A percentile compares a stretch with the other conserved stretches of the same genome.
phyloP scores from a whole-genome alignment of 2,797 vertebrate genomes.

The Parauchenoglanis punctatus region DNA sequence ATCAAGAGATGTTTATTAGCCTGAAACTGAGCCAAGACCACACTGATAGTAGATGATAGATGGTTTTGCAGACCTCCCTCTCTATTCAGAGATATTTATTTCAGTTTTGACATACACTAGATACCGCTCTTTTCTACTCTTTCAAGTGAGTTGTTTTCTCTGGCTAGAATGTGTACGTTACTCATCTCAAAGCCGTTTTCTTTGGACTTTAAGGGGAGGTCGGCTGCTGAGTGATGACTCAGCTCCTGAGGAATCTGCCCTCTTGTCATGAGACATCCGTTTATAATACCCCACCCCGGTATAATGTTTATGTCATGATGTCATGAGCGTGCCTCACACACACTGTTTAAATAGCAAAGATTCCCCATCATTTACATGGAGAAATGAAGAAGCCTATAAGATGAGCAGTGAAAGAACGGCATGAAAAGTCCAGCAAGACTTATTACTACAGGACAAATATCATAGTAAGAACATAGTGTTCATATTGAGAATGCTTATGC shows the following conservation, averaged over 20 bases:
- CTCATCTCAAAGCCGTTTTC: not conserved
- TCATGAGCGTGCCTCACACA: not conserved
- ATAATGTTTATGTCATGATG: constrained; percentile 4
- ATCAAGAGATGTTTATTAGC: not conserved
- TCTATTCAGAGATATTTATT: not conserved
- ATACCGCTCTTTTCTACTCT: not conserved
- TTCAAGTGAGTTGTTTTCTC: not conserved
- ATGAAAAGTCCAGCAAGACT: not conserved
- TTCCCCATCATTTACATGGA: not conserved
- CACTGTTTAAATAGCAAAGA: not conserved
- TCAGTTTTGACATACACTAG: not conserved
- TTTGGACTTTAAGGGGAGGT: not conserved
- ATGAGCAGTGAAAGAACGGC: not conserved
- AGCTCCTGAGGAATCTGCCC: not conserved
- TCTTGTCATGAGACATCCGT: constrained; percentile 26
- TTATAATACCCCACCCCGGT: constrained; percentile 8
- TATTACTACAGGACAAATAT: not conserved
- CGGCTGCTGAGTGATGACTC: not conserved
- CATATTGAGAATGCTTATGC: not conserved
- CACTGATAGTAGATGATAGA: not conserved
- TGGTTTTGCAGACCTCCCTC: not conserved
- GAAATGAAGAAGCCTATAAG: not conserved
- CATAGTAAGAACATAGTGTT: not conserved
- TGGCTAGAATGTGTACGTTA: not conserved
- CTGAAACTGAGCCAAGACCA: not conserved